Evolutionary conservation across 2,113 vertebrate genomes (phyloP), one percentile per base, ranked within the genome.

Genomic region (Salvelinus namaycush): DNA sequence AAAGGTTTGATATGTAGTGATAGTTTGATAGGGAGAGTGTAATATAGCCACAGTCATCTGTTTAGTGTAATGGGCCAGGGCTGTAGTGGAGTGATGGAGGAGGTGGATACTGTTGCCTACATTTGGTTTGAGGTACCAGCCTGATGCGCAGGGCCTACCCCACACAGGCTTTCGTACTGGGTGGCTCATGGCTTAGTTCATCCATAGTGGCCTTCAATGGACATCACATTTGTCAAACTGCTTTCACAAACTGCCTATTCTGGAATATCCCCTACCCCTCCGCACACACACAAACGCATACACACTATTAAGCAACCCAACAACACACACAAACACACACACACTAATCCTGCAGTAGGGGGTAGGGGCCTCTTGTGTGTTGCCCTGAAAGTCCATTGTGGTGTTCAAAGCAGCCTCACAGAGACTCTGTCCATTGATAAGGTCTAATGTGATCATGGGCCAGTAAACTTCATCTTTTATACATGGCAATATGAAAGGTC

Each of bases 401-500:
- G 85, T 88, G 80, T 88, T 88, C 84, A 90, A 85, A 90, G 85
- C 80, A 78, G 79, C 86, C 83, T 89, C 84, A 87, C 78, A 89
- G 89, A 91, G 87, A 75, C 86, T 89, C 86, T 5, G 79, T 69
- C 71, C 86, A 89, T 86, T 92, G 92, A 92, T 92, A 91, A 90
- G 87, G 90, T 90, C 88, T 92, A 83, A 89, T 89, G 83, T 92
- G 89, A 93, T 91, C 87, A 89, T 82, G 81, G 80, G 85, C 73
- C 82, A 86, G 26, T 89, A 89, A 91, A 91, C 90, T 91, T 92
- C 87, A 89, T 92, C 89, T 93, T 92, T 92, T 92, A 90, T 91
- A 91, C 89, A 91, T 90, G 89, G 84, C 81, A 81, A 92, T 92
- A 89, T 91, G 88, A 91, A 93, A 91, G 92, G 91, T 93, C 89